These are phyloP conservation scores for Sebastes vulpes DNA, from an alignment of 2,797 vertebrate genomes.

Conservation along the genomic window DNA sequence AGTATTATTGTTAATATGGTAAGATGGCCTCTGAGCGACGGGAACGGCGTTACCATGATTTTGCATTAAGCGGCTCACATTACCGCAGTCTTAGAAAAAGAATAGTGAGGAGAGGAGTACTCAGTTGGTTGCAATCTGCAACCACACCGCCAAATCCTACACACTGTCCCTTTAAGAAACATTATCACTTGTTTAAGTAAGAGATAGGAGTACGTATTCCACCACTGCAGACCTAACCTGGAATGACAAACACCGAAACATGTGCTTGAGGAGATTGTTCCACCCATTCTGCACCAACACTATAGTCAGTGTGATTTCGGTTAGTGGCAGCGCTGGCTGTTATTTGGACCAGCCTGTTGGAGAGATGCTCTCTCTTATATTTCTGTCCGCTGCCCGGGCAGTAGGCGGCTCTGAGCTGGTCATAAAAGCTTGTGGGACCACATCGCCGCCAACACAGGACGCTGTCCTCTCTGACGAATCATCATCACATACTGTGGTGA, in stretches of 20 bases:
- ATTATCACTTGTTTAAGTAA: background rate
- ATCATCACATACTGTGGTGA: slow-evolving; percentile 63
- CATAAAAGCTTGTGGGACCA: slow-evolving; percentile 7
- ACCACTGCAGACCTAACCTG: too few species aligned
- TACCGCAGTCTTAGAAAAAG: too few species aligned
- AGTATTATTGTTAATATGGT: background rate
- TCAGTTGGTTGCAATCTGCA: background rate
- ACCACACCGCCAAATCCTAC: background rate
- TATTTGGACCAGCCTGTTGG: background rate
- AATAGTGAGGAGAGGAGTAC: background rate
- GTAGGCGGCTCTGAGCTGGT: background rate
- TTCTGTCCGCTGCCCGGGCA: background rate
- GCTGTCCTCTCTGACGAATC: slow-evolving; percentile 31
- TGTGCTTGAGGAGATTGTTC: too few species aligned
- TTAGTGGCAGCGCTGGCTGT: too few species aligned
- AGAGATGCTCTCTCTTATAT: background rate
- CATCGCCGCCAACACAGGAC: slow-evolving; percentile 30
- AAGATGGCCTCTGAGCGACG: background rate
- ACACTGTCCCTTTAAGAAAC: background rate
- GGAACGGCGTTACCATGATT: background rate
- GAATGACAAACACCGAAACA: too few species aligned
- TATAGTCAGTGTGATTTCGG: too few species aligned
- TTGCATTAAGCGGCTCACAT: background rate
- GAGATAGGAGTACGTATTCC: background rate
- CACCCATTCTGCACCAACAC: too few species aligned